Conservation (phyloP, 2,888 invertebrate species). For the Acanthosoma haemorrhoidale region DNA sequence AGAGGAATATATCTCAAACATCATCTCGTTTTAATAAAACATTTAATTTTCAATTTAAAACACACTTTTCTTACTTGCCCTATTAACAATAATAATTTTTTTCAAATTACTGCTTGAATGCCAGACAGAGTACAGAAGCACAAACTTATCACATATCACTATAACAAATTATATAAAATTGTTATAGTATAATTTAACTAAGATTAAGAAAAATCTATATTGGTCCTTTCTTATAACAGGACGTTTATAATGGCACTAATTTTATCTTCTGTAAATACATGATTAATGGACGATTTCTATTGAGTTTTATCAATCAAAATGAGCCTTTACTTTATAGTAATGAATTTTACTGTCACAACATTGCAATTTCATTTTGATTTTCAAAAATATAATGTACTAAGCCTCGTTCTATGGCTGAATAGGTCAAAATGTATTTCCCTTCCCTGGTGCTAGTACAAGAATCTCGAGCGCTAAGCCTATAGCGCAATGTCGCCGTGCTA, state of each 20-base stretch:
- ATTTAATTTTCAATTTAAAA: no score
- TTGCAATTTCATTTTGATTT: no score
- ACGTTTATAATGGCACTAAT: constrained; percentile 12
- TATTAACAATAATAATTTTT: no score
- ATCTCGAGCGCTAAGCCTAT: neutral
- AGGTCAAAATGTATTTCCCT: no score
- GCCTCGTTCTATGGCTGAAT: no score
- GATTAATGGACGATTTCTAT: neutral
- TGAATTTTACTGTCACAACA: no score
- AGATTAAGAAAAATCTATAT: neutral
- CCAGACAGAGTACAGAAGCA: neutral
- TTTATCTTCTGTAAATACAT: neutral
- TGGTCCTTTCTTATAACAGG: neutral
- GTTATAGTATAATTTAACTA: neutral
- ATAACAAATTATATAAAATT: neutral
- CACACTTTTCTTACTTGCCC: no score
- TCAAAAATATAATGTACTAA: no score
- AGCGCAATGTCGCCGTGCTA: neutral
- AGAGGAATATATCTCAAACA: no score
- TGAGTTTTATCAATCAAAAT: neutral
- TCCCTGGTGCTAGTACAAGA: no score
- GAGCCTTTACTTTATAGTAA: no score
- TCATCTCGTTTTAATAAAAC: no score
- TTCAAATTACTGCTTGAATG: neutral
- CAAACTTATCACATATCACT: neutral